Percentiles rank a stretch among this genome's conserved stretches.
phyloP scores from a whole-genome alignment of 2,797 vertebrate genomes.

The Choloepus didactylus region DNA sequence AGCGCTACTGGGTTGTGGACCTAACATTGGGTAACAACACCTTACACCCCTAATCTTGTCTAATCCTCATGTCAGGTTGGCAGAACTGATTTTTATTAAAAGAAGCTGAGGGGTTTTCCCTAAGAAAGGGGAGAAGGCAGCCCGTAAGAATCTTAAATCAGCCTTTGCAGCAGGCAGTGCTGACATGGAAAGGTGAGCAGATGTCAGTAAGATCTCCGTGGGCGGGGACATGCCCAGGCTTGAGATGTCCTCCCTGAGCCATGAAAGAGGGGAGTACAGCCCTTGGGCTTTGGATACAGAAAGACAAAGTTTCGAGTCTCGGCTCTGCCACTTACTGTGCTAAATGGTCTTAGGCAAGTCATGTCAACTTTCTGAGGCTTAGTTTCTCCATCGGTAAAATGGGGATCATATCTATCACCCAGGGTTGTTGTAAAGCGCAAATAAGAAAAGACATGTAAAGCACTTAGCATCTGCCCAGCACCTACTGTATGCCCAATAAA shows the following conservation, averaged over 20 bases:
- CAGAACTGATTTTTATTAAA: neutral
- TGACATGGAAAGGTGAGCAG: neutral
- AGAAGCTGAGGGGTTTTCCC: neutral
- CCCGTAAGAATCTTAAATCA: neutral
- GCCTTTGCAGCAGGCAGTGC: neutral
- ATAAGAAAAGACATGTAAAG: neutral
- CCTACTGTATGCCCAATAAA: neutral
- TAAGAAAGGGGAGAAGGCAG: neutral
- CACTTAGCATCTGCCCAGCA: neutral
- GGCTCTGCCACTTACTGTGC: neutral
- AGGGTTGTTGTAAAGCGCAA: neutral
- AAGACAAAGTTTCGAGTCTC: neutral
- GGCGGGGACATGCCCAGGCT: neutral
- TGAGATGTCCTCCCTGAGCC: neutral
- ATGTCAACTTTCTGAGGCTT: neutral
- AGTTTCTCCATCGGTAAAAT: neutral
- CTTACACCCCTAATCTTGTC: no score
- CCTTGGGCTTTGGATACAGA: neutral
- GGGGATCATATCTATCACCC: neutral
- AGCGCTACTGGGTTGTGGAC: rapidly evolving
- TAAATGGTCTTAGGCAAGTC: neutral
- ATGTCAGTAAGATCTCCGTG: neutral
- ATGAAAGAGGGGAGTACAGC: neutral
- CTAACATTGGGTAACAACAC: no score
- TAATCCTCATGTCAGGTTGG: neutral